phyloP scores from a whole-genome alignment of 2,888 invertebrate genomes.

The Amphipyra berbera region DNA sequence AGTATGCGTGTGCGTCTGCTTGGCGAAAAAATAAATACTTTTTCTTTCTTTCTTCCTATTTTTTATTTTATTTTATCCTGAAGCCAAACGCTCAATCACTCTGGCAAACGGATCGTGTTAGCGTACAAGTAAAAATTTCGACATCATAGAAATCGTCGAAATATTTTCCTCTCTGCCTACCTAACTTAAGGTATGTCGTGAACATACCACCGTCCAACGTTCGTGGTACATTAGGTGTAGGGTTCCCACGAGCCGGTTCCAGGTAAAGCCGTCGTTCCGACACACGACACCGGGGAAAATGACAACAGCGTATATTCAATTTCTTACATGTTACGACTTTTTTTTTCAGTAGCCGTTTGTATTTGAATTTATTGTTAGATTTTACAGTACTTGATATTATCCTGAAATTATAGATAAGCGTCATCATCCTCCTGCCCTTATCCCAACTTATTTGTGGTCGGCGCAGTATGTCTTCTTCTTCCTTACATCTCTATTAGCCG shows the following conservation, averaged over 20 bases:
- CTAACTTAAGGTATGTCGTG: constrained; percentile 7
- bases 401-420: background rate
- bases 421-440: no score
- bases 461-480: no score
- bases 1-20: no score
- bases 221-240: constrained; percentile 52
- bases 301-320: constrained; percentile 37
- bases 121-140: no score
- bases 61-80: no score
- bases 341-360: constrained; percentile 7
- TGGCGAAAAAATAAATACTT: no score
- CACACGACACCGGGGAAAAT: constrained; percentile 63
- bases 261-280: constrained; percentile 55
- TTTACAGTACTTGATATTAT: background rate
- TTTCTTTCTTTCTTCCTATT: no score
- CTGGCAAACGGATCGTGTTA: no score
- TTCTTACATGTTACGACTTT: constrained; percentile 9
- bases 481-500: no score
- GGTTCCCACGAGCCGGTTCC: constrained; percentile 66
- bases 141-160: background rate
- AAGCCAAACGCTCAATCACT: no score
- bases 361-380: background rate
- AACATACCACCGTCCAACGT: constrained; percentile 30
- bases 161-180: background rate
- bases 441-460: no score